These are phyloP conservation scores for Drosophila parthenogenetica DNA, from an alignment of 2,888 invertebrate genomes.

Conservation along the genomic window DNA sequence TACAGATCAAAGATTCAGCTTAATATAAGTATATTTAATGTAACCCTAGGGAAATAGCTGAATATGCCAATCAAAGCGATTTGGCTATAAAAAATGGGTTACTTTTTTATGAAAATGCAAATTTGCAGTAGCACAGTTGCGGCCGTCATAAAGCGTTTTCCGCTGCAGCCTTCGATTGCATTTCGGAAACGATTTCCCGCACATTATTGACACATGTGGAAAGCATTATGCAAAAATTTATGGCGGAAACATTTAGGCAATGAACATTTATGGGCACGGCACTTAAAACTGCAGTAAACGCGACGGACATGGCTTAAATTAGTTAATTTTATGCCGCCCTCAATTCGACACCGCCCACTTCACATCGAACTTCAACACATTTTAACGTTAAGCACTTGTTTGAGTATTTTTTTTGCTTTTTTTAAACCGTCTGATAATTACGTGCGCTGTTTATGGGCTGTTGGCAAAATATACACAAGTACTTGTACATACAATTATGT, in stretches of 20 bases:
- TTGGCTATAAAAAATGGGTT: neutral
- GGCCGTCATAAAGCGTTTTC: conserved; percentile 42
- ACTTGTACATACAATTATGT: conserved; percentile 18
- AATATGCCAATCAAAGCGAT: neutral
- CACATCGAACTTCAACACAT: conserved; percentile 8
- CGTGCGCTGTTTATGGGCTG: conserved; percentile 47
- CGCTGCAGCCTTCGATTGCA: conserved; percentile 43
- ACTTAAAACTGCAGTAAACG: conserved; percentile 57
- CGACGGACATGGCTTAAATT: conserved; percentile 43
- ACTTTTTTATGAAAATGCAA: conserved; percentile 32
- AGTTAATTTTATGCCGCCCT: conserved; percentile 42
- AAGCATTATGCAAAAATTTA: conserved; percentile 58
- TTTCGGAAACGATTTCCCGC: conserved; percentile 41
- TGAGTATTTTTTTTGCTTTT: conserved; percentile 2
- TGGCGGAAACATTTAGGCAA: conserved; percentile 62
- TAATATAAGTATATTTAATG: too few relatives aligned
- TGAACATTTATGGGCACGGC: conserved; percentile 47
- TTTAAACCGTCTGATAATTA: conserved; percentile 41
- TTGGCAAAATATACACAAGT: conserved; percentile 24
- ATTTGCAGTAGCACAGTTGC: conserved; percentile 16
- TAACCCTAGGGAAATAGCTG: neutral
- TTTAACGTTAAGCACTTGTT: conserved; percentile 44
- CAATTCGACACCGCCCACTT: neutral
- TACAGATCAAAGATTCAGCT: too few relatives aligned
- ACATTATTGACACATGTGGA: conserved; percentile 64